phyloP scores from a whole-genome alignment of 2,797 vertebrate genomes.

The Hafferia zeledoni region DNA sequence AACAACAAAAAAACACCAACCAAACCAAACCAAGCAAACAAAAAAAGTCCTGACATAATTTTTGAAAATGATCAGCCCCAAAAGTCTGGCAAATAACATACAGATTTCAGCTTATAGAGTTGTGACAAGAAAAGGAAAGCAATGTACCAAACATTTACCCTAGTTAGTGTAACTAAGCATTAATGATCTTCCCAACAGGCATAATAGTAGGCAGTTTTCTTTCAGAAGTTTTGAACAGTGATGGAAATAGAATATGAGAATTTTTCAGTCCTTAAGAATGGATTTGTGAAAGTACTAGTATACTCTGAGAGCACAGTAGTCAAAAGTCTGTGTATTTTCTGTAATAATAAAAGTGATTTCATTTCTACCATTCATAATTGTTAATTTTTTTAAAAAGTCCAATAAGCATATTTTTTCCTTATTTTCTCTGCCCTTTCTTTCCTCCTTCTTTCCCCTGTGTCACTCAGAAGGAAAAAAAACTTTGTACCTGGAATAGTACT shows the following conservation, averaged over 20 bases:
- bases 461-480: background rate
- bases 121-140: background rate
- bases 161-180: background rate
- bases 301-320: background rate
- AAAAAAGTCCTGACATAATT: background rate
- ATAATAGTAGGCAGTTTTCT: background rate
- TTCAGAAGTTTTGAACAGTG: slow-evolving; percentile 36
- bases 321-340: background rate
- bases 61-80: background rate
- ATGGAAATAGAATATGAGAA: background rate
- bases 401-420: background rate
- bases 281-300: background rate
- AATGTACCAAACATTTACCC: background rate
- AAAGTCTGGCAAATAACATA: background rate
- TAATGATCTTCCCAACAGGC: slow-evolving; percentile 6
- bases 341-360: background rate
- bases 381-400: background rate
- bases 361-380: background rate
- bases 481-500: rapidly evolving
- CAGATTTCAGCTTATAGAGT: background rate
- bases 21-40: too few species aligned
- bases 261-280: background rate
- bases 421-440: background rate
- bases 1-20: too few species aligned
- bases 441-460: background rate